Evolutionary conservation across 2,113 vertebrate species (phyloP), one percentile per base, ranked within the genome.

Genomic region (Amphiprion ocellaris): DNA sequence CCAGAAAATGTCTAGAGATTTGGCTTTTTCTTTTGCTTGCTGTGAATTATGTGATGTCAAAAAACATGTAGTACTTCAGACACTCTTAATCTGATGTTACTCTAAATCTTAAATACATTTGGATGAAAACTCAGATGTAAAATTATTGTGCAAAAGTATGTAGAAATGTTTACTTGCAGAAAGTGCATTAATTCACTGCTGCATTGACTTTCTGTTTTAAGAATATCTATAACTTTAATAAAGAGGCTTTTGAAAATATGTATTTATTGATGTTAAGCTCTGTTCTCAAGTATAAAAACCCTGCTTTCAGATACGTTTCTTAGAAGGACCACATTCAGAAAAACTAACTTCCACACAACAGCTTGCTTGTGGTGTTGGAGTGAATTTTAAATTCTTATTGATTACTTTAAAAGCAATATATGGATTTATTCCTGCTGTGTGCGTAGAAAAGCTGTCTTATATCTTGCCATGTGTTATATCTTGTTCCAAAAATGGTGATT

Each of bases 321-420:
- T 75, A 24, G n/a, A 67, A 21, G 17, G 16, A 47, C 33, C 10
- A 2, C 41, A 26, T 47, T 64, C 19, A 41, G 39, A 49, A 41
- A 73, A 33, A 19, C 26, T 8, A 21, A 9, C 67, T 47, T 67
- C 24, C 47, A 64, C 30, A 64, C 7, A 50, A 10, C 58, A 64
- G 24, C 59, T 61, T 62, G 7, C 24, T 55, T 50, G 47, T 65
- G 5, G 60, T 47, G 47, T 44, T 76, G 17, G 10, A 70, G 81
- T 80, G 59, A 33, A 63, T 81, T 41, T 47, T 23, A 66, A 69
- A 53, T 68, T 70, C 2, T 28, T 37, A 82, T 72, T 49, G 39
- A 83, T 78, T 61, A 33, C 61, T 69, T 69, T 71, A 4, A 84
- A 59, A 78, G 53, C 28, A 66, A 55, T 46, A 39, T 7, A 71